A percentile compares a stretch with the other conserved stretches of the same genome.
phyloP scores from a whole-genome alignment of 2,113 vertebrate species.

The Nycticryphes semicollaris region DNA sequence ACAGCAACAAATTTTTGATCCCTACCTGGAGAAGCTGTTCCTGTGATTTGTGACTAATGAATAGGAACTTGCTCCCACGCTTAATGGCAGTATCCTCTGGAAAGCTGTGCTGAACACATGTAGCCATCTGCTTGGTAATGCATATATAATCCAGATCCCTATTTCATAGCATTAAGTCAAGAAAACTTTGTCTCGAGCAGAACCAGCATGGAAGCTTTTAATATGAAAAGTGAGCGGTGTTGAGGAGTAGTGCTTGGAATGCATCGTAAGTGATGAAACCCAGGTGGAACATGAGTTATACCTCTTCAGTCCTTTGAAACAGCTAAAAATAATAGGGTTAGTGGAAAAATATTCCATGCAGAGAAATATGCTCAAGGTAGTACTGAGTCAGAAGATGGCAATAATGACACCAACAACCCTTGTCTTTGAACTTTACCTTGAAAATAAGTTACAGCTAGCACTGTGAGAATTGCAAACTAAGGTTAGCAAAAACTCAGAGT shows the following conservation, averaged over 20 bases:
- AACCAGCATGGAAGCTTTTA: background rate
- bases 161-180: background rate
- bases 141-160: background rate
- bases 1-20: background rate
- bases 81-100: background rate
- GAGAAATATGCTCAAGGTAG: background rate
- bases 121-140: background rate
- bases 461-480: background rate
- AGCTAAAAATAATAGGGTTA: background rate
- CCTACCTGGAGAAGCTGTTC: background rate
- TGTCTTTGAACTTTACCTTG: background rate
- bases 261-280: background rate
- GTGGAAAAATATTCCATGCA: background rate
- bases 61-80: background rate
- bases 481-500: background rate
- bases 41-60: background rate
- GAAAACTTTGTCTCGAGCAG: background rate
- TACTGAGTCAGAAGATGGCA: constrained; percentile 37
- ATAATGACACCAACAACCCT: background rate
- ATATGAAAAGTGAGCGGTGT: background rate
- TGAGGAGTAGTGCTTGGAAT: background rate
- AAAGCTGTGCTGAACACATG: background rate
- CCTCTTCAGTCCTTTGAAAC: background rate
- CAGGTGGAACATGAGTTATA: background rate
- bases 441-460: background rate